Base-by-base conservation (phyloP, 1,140 invertebrate species). In the Anadara kagoshimensis region DNA sequence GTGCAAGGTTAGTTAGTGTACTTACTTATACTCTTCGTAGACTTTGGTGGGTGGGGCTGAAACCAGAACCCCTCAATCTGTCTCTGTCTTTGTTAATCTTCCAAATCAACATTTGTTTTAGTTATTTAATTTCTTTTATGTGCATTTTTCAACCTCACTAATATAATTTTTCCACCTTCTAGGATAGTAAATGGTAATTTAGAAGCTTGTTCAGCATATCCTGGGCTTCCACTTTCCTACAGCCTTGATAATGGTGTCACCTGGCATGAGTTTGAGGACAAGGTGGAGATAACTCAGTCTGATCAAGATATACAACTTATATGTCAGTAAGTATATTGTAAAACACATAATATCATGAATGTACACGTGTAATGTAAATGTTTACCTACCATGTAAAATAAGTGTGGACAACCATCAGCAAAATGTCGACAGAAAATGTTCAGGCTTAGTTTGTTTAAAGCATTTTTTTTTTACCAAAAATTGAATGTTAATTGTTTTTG, bases 141-240 rank as follows among this genome's bases (percentile, higher is more conserved):
- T n/a, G n/a, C n/a, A n/a, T n/a, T n/a, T n/a, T n/a, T n/a, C n/a
- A n/a, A n/a, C n/a, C n/a, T 20, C 24, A 5, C n/a, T 18, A 12
- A 63, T 44, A 44, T 63, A 11, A 63, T 44, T n/a, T 2, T 75
- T 64, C 12, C 43, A 18, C 67, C 1, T 68, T 76, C 29, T 41
- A 83, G 83, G 41, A 16, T 80, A 22, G 77, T 75, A 26, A 76
- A 69, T 51, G 56, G 75, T 5, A 74, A 65, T n/a, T 56, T 86
- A 22, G 73, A 80, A 16, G 56, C 81, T 43, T 79, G 76, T 66
- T 64, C 77, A 58, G 79, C 76, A 43, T 83, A 83, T 61, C 81
- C 83, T 24, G 83, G 84, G 14, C 73, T 81, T 14, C 79, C 82
- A 12, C 24, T 84, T 4, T 76, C 64, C 51, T 84, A 83, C 65